Base-by-base conservation (phyloP, 1,140 invertebrate species). In the Dendroctonus valens region DNA sequence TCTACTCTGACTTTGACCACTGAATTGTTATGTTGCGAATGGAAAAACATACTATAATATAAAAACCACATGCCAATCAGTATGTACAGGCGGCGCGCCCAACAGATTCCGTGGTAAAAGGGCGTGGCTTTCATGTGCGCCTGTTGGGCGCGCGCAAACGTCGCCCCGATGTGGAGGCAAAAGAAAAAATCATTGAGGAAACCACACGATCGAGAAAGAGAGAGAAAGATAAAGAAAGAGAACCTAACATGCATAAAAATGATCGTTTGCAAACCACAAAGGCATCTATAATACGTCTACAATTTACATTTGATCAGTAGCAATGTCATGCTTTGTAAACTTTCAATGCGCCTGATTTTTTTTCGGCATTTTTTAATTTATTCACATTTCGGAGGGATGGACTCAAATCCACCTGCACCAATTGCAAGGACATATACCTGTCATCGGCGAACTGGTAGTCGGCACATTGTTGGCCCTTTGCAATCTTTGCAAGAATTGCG, bases 381-480 rank as follows among this genome's bases (percentile, higher is more conserved):
- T 26, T 26, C 26, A 26, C 26, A 26, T 26, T 26, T 3, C 1
- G 26, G 26, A 1, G 26, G 3, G 26, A 3, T 3, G 26, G 3
- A 26, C 26, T 26, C 1, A 26, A 26, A 2, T 26, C 26, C 26
- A 26, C 26, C 3, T 1, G 26, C 26, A 26, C 26, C 26, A 3
- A 26, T 26, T 26, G 26, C 26, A 26, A 26, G 3, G 26, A 26
- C 39, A 61, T 77, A 78, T 82, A 87, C 86, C 86, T 83, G 86
- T 85, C 78, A 88, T 79, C 77, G 88, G 86, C 69, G 66, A 41
- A 44, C 85, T 87, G 50, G 86, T 83, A 65, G 85, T 83, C 11
- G 87, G 86, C 48, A 85, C 83, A 73, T 84, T 87, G 46, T 84
- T 83, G 61, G 86, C 82, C 52, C 87, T 83, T 73, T 87, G 87